phyloP scores from a whole-genome alignment of 2,888 invertebrate species.

The Eueremaeus valkanovi region DNA sequence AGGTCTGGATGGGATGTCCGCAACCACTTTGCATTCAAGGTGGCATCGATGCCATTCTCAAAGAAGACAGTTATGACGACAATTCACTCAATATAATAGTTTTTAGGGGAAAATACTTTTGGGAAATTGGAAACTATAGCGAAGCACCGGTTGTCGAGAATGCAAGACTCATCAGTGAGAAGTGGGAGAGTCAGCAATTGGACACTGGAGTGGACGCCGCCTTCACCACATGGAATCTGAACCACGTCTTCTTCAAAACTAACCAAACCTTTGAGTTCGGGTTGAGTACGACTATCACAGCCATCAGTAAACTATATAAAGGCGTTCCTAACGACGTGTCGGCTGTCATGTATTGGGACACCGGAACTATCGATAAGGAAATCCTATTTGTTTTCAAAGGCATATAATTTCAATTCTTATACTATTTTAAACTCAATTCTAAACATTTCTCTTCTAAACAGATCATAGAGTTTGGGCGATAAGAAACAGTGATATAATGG shows the following conservation, averaged over 20 bases:
- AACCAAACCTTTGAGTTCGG: not conserved
- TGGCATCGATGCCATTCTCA: not conserved
- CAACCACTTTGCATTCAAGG: slow-evolving; percentile 6
- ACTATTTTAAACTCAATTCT: not conserved
- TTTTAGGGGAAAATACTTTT: not conserved
- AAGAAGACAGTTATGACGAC: not conserved
- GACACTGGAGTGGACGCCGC: not conserved
- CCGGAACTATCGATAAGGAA: not conserved
- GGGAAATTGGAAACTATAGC: not conserved
- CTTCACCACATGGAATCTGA: not conserved
- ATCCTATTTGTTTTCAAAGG: not conserved
- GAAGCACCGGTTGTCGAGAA: not conserved
- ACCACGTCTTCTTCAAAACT: not conserved
- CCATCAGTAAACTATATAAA: not conserved
- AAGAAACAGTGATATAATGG: not conserved
- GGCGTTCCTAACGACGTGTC: not conserved
- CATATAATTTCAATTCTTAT: not conserved
- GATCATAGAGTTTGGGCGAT: not conserved
- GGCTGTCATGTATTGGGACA: slow-evolving; percentile 7
- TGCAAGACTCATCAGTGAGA: not conserved
- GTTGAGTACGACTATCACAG: not conserved
- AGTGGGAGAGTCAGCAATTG: not conserved
- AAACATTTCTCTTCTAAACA: not conserved
- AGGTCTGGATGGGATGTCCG: slow-evolving; percentile 1
- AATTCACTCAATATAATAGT: not conserved